These are phyloP conservation scores for Notolabrus celidotus DNA, from an alignment of 2,797 vertebrate genomes.

Conservation along the genomic window DNA sequence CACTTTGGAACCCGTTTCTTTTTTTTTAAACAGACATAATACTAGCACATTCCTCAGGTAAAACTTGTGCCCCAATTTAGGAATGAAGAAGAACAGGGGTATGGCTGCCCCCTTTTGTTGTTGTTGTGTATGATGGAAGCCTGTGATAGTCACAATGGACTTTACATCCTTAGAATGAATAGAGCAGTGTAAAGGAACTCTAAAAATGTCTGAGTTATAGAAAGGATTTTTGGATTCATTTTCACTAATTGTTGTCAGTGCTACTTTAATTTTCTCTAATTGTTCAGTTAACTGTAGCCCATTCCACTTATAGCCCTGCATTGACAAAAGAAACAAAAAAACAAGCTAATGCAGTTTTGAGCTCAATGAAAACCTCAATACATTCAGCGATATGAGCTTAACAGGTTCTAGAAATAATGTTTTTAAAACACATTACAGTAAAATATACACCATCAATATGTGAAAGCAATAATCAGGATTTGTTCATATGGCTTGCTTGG, in stretches of 20 bases:
- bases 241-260: neutral
- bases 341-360: neutral
- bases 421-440: conserved; percentile 2
- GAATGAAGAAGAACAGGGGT: neutral
- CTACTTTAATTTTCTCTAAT: neutral
- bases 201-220: too few relatives aligned
- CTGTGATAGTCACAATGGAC: neutral
- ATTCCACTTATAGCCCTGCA: conserved; percentile 14
- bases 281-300: neutral
- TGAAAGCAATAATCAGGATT: neutral
- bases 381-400: conserved; percentile 5
- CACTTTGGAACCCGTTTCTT: neutral
- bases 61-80: conserved; percentile 11
- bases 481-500: conserved; percentile 6
- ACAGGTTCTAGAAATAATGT: conserved; percentile 9
- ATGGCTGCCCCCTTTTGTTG: neutral
- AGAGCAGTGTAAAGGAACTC: too few relatives aligned
- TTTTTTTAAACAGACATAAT: conserved; percentile 20
- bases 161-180: neutral
- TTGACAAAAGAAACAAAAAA: conserved; percentile 7
- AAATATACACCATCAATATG: neutral
- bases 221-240: neutral
- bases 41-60: conserved; percentile 27
- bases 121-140: neutral
- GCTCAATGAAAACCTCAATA: neutral